phyloP scores from a whole-genome alignment of 2,888 invertebrate species.

The Caenorhabditis uteleia region DNA sequence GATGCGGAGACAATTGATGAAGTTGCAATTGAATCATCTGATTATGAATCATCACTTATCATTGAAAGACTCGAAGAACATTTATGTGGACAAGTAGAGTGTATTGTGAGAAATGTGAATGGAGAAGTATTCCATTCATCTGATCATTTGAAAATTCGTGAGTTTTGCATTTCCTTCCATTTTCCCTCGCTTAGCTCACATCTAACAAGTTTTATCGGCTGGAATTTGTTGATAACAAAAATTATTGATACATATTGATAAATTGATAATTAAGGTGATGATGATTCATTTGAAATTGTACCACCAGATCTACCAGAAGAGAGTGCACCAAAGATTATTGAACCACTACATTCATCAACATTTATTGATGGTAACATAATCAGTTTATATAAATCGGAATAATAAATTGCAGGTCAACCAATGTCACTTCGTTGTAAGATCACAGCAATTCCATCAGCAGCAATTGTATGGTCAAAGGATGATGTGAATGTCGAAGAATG shows the following conservation, averaged over 20 bases:
- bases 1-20: conserved; percentile 34
- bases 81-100: conserved; percentile 52
- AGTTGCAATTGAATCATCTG: conserved; percentile 49
- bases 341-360: conserved; percentile 51
- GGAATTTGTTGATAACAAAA: conserved; percentile 1
- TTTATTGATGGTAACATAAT: conserved; percentile 42
- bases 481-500: conserved; percentile 54
- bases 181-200: background rate
- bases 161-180: conserved; percentile 19
- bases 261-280: conserved; percentile 28
- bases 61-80: conserved; percentile 37
- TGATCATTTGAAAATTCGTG: conserved; percentile 45
- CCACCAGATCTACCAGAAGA: conserved; percentile 55
- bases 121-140: conserved; percentile 53
- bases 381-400: background rate
- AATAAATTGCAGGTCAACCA: conserved; percentile 39
- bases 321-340: conserved; percentile 54
- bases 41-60: conserved; percentile 48
- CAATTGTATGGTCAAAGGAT: conserved; percentile 59
- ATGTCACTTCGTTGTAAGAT: conserved; percentile 56
- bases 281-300: conserved; percentile 52
- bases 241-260: too few species aligned
- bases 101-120: conserved; percentile 51
- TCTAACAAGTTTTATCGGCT: background rate
- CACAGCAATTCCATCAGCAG: conserved; percentile 53